Conservation (phyloP, 2,113 vertebrate genomes). For the Eonycteris spelaea region DNA sequence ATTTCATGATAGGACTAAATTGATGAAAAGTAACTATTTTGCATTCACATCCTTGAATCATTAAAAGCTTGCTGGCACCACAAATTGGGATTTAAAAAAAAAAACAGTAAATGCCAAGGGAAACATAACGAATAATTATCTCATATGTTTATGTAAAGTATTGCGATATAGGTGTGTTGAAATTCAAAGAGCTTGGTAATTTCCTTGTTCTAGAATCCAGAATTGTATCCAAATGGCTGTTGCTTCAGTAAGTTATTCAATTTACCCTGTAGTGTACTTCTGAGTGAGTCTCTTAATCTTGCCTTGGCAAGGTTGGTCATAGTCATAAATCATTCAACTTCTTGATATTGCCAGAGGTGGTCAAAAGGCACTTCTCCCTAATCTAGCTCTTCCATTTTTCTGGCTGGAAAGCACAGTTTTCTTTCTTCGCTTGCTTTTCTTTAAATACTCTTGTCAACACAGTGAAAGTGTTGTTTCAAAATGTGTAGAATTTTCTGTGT, state of each 20-base stretch:
- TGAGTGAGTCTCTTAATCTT: neutral
- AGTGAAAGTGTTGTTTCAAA: constrained; percentile 24
- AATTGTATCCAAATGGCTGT: constrained; percentile 1
- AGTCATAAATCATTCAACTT: constrained; percentile 50
- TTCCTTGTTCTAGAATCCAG: constrained; percentile 25
- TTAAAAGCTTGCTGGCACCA: neutral
- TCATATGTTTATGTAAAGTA: constrained; percentile 50
- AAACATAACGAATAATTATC: neutral
- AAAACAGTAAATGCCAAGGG: neutral
- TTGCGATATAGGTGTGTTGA: neutral
- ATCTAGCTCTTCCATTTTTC: neutral
- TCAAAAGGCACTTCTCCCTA: neutral
- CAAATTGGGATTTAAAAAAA: neutral
- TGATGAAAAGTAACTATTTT: constrained; percentile 12
- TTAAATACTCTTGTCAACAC: neutral
- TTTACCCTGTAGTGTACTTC: neutral
- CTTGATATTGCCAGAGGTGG: neutral
- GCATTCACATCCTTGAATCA: neutral
- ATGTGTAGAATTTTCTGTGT: neutral
- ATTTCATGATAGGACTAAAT: neutral
- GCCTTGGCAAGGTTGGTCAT: neutral
- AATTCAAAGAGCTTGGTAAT: constrained; percentile 27
- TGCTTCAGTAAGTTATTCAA: neutral
- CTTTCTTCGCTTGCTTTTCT: constrained; percentile 11
- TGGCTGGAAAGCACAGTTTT: neutral